A percentile compares a stretch with the other conserved stretches of the same genome.
phyloP scores from a whole-genome alignment of 2,888 invertebrate species.

The Actias luna region DNA sequence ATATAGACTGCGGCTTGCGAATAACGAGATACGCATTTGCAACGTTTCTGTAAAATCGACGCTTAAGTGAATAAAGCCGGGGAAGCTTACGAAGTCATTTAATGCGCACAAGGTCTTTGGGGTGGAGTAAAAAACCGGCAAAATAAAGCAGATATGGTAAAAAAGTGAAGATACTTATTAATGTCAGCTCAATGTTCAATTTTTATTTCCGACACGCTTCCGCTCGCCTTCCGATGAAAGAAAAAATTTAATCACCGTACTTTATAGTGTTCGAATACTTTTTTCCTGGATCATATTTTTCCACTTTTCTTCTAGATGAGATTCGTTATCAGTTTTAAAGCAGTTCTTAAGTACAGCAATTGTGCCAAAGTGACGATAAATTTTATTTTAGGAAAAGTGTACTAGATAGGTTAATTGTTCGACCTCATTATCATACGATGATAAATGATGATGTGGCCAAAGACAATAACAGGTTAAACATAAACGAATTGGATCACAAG shows the following conservation, averaged over 20 bases:
- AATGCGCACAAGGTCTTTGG: not conserved
- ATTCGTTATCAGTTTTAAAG: not conserved
- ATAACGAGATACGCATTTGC: not conserved
- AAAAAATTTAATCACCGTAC: constrained; percentile 1
- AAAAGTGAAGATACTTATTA: not conserved
- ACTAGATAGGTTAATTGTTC: too few relatives aligned
- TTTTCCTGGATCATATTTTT: not conserved
- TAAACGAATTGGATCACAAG: too few relatives aligned
- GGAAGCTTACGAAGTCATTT: not conserved
- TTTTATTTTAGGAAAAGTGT: too few relatives aligned
- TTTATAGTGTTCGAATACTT: not conserved
- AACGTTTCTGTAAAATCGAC: not conserved
- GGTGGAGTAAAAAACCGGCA: not conserved
- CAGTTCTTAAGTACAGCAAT: not conserved
- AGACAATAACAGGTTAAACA: too few relatives aligned
- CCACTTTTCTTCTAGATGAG: not conserved
- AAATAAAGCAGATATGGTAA: not conserved
- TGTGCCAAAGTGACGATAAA: too few relatives aligned
- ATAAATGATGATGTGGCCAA: too few relatives aligned
- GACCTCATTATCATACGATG: too few relatives aligned
- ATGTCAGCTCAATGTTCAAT: not conserved
- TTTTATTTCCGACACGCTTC: not conserved
- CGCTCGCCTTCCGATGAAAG: not conserved
- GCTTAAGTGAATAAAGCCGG: not conserved
- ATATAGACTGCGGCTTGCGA: not conserved